Percentiles rank a stretch among this genome's conserved stretches.
phyloP scores from a whole-genome alignment of 2,888 invertebrate species.

The Creontiades dilutus region DNA sequence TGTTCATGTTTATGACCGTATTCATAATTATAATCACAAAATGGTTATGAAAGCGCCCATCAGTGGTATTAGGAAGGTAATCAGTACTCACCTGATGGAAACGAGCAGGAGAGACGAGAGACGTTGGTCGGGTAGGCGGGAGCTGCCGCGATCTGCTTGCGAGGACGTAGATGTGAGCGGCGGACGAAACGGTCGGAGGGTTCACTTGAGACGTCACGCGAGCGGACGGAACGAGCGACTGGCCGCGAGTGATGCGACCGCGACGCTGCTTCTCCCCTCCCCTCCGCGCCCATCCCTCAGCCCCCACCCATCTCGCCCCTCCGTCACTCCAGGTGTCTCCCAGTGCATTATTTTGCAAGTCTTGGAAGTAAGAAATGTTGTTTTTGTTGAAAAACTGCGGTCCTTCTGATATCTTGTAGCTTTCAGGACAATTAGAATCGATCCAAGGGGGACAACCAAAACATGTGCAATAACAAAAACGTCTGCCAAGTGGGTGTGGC shows the following conservation, averaged over 20 bases:
- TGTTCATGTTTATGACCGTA: too few species aligned
- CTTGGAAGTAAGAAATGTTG: too few species aligned
- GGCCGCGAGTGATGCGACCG: constrained; percentile 1
- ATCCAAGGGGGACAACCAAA: too few species aligned
- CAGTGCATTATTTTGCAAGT: too few species aligned
- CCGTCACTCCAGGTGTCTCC: background rate
- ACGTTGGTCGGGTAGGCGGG: background rate
- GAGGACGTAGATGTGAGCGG: background rate
- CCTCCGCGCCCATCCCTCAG: background rate
- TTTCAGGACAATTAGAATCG: too few species aligned
- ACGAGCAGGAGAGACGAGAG: background rate
- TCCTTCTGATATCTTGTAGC: too few species aligned
- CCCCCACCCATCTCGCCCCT: background rate
- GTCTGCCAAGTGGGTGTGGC: too few species aligned
- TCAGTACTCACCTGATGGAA: background rate
- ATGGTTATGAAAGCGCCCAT: too few species aligned
- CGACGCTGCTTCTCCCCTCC: background rate
- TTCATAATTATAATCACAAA: too few species aligned
- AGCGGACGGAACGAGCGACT: constrained; percentile 15
- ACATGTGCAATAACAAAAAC: too few species aligned
- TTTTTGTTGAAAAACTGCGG: too few species aligned
- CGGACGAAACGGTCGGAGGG: background rate
- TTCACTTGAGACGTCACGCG: constrained; percentile 1
- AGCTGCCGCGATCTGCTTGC: background rate
- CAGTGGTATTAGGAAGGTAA: background rate